Percentiles rank a stretch among this genome's conserved stretches.
Conservation (phyloP, 1,140 invertebrate genomes). For the Ectropis grisescens region DNA sequence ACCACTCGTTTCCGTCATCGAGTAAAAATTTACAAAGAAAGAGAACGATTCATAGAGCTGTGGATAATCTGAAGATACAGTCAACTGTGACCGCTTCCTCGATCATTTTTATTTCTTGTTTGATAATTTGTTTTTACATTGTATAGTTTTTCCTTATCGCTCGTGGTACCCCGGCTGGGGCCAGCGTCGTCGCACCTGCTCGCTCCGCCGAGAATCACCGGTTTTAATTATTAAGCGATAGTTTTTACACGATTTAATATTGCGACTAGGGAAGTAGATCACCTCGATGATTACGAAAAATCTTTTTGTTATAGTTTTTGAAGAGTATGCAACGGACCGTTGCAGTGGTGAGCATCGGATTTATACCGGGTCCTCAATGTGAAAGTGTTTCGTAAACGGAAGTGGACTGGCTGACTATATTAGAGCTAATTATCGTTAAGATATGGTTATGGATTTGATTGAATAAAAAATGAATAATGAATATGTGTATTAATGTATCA, state of each 20-base stretch:
- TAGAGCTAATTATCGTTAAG: no score
- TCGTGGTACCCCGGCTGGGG: constrained; percentile 42
- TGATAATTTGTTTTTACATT: constrained; percentile 63
- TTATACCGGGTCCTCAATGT: constrained; percentile 23
- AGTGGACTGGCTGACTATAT: constrained; percentile 4
- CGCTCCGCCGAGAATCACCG: constrained; percentile 39
- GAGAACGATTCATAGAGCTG: constrained; percentile 44
- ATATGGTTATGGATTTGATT: no score
- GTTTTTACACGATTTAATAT: constrained; percentile 56
- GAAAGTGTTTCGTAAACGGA: constrained; percentile 16
- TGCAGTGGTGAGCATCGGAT: constrained; percentile 26
- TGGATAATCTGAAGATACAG: constrained; percentile 55
- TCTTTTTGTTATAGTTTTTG: constrained; percentile 57
- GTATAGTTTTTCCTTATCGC: constrained; percentile 41
- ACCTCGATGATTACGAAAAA: constrained; percentile 59
- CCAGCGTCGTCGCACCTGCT: constrained; percentile 28
- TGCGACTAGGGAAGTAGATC: constrained; percentile 59
- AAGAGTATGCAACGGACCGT: constrained; percentile 39
- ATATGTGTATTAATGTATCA: constrained; percentile 7
- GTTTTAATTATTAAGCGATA: constrained; percentile 60
- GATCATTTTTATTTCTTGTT: constrained; percentile 60
- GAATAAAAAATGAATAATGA: no score
- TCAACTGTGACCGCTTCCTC: constrained; percentile 66
- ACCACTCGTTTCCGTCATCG: constrained; percentile 44
- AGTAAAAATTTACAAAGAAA: constrained; percentile 40